Evolutionary conservation across 2,113 vertebrate genomes (phyloP).

Genomic region (Atractosteus spatula): DNA sequence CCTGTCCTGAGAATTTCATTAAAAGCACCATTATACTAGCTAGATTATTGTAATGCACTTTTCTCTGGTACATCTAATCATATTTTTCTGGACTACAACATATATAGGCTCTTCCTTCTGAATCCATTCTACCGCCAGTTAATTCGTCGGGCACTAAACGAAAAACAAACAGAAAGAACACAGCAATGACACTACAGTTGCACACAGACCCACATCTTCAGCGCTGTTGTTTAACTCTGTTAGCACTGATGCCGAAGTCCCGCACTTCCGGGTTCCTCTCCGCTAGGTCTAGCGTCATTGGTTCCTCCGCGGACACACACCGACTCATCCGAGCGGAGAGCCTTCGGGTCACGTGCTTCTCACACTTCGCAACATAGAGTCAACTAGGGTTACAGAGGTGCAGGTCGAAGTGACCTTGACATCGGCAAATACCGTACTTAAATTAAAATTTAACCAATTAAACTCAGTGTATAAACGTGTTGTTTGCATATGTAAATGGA

Average conservation of each 20-base stretch:
- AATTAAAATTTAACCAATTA: too few species aligned
- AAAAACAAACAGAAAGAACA: neutral
- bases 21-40: too few species aligned
- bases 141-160: neutral
- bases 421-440: slow-evolving; percentile 1
- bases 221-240: neutral
- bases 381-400: slow-evolving; percentile 27
- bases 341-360: neutral
- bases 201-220: slow-evolving; percentile 7
- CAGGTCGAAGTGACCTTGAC: neutral
- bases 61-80: too few species aligned
- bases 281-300: neutral
- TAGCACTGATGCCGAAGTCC: neutral
- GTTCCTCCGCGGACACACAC: neutral
- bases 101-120: neutral
- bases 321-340: slow-evolving; percentile 4
- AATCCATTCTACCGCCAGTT: slow-evolving; percentile 6
- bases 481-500: too few species aligned
- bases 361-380: neutral
- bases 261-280: neutral
- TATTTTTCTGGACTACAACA: too few species aligned
- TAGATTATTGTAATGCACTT: too few species aligned
- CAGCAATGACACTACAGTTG: neutral
- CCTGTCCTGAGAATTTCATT: too few species aligned
- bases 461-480: too few species aligned